Conservation (phyloP, 2,113 vertebrate species). For the Pterophyllum scalare region DNA sequence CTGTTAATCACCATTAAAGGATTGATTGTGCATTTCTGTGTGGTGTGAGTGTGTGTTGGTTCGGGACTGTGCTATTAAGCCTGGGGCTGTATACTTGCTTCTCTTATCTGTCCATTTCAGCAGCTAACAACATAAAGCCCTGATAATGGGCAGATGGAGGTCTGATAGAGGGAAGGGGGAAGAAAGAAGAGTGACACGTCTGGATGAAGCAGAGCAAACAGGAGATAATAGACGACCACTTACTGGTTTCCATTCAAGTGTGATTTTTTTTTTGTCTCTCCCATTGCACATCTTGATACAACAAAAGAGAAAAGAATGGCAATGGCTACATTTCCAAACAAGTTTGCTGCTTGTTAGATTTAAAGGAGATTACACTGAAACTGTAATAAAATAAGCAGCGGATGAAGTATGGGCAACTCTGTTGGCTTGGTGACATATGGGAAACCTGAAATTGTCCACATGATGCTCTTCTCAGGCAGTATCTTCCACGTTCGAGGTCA, state of each 20-base stretch:
- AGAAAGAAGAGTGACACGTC: background rate
- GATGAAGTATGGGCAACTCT: background rate
- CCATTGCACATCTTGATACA: background rate
- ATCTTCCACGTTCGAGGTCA: background rate
- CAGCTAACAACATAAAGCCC: background rate
- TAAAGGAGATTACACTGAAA: background rate
- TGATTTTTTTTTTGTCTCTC: background rate
- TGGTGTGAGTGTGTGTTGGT: background rate
- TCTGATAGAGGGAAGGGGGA: background rate
- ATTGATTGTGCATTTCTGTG: background rate
- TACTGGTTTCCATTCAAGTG: background rate
- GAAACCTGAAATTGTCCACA: background rate
- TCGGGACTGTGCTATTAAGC: background rate
- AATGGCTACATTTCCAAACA: background rate
- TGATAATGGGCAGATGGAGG: slow-evolving; percentile 29
- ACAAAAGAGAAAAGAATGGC: background rate
- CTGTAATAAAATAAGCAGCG: background rate
- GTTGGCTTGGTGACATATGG: background rate
- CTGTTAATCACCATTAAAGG: slow-evolving; percentile 9
- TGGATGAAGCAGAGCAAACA: background rate
- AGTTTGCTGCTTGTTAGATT: background rate
- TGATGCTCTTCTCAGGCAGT: background rate
- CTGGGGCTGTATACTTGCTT: background rate
- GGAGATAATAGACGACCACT: background rate
- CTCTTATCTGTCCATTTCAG: slow-evolving; percentile 47